Evolutionary conservation across 2,113 vertebrate genomes (phyloP).

Genomic region (Pterocles gutturalis): DNA sequence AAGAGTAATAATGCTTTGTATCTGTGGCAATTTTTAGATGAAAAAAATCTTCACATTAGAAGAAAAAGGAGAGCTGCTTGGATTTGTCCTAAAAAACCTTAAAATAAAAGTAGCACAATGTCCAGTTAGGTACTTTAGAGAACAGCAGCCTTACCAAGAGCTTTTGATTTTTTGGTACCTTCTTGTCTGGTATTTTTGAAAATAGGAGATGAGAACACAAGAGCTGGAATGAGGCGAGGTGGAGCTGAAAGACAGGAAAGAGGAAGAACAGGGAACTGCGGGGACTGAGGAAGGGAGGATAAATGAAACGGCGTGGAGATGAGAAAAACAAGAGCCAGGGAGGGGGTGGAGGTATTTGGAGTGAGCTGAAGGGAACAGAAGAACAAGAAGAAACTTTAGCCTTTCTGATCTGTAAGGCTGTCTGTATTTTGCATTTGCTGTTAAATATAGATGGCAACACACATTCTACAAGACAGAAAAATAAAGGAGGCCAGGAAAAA

Average conservation of each 20-base stretch:
- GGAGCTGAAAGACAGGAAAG: slow-evolving; percentile 33
- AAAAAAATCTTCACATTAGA: not conserved
- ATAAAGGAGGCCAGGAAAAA: slow-evolving; percentile 1
- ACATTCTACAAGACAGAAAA: not conserved
- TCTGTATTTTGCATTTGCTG: slow-evolving; percentile 19
- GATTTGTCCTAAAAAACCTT: not conserved
- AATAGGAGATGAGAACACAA: slow-evolving; percentile 28
- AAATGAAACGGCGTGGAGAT: slow-evolving; percentile 35
- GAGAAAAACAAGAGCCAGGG: slow-evolving; percentile 48
- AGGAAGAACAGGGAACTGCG: slow-evolving; percentile 31
- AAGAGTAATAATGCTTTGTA: not conserved
- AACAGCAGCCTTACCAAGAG: not conserved
- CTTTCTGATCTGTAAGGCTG: slow-evolving; percentile 7
- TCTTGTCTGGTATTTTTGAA: slow-evolving; percentile 9
- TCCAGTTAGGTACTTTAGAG: not conserved
- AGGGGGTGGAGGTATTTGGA: not conserved
- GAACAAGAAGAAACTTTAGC: slow-evolving; percentile 13
- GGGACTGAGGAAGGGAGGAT: not conserved
- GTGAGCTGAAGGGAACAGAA: slow-evolving; percentile 18
- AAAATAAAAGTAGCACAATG: slow-evolving; percentile 1
- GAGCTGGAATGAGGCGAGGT: not conserved
- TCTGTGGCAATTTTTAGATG: not conserved
- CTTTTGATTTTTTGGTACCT: not conserved
- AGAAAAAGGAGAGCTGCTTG: not conserved
- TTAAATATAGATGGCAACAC: slow-evolving; percentile 60